Percentiles rank a stretch among this genome's conserved stretches.
phyloP scores from a whole-genome alignment of 2,888 invertebrate genomes.

The Caenorhabditis drosophilae region DNA sequence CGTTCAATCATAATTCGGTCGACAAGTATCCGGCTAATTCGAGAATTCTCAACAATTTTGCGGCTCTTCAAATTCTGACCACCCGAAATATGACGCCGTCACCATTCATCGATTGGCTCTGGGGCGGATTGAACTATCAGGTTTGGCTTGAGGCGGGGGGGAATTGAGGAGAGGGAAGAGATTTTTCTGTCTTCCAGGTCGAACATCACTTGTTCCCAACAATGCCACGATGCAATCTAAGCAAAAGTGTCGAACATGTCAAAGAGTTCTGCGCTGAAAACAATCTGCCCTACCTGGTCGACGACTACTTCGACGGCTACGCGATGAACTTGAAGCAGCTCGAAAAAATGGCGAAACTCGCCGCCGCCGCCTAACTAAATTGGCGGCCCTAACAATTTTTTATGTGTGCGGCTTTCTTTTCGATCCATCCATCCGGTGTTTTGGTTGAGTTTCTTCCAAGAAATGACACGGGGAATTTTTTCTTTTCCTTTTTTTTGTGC shows the following conservation, averaged over 20 bases:
- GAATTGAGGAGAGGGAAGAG: no score
- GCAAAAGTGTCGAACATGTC: constrained; percentile 51
- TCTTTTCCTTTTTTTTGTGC: no score
- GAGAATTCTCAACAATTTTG: constrained; percentile 66
- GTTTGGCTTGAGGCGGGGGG: no score
- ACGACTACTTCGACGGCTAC: constrained; percentile 65
- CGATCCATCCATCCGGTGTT: no score
- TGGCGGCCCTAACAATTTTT: no score
- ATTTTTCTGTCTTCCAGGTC: constrained; percentile 51
- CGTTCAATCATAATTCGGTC: constrained; percentile 68
- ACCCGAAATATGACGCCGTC: constrained; percentile 67
- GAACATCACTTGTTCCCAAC: constrained; percentile 68
- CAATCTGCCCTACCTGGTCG: constrained; percentile 58
- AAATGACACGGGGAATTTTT: no score
- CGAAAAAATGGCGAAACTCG: constrained; percentile 62
- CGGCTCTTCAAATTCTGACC: constrained; percentile 65
- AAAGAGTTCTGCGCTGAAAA: constrained; percentile 59
- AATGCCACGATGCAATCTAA: constrained; percentile 67
- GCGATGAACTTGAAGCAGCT: constrained; percentile 54
- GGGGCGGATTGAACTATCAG: constrained; percentile 68
- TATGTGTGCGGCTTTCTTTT: no score
- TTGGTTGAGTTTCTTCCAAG: no score
- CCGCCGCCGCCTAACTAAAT: no score
- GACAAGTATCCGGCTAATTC: constrained; percentile 67
- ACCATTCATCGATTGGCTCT: constrained; percentile 66